phyloP scores from a whole-genome alignment of 2,888 invertebrate genomes.

The Perizoma affinitatum region DNA sequence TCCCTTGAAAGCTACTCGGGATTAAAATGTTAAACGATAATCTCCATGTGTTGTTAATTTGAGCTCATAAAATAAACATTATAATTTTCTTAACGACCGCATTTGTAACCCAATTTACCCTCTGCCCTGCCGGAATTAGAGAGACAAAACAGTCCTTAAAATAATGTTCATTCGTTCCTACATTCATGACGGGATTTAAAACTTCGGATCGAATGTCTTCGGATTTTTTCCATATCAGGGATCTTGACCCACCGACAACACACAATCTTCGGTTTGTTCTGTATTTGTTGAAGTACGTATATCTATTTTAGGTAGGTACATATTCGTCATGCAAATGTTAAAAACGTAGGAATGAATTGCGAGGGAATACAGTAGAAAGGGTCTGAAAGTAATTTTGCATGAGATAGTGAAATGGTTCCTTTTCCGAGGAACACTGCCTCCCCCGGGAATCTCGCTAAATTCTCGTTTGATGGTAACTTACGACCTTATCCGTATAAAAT shows the following conservation, averaged over 20 bases:
- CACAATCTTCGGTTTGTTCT: too few species aligned
- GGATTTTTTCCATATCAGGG: too few species aligned
- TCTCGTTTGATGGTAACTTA: slow-evolving; percentile 36
- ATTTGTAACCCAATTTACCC: slow-evolving; percentile 27
- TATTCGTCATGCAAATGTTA: background rate
- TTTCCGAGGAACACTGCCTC: slow-evolving; percentile 25
- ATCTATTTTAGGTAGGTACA: too few species aligned
- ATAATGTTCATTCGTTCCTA: too few species aligned
- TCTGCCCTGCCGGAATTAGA: slow-evolving; percentile 20
- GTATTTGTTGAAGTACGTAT: too few species aligned
- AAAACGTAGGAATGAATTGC: slow-evolving; percentile 13
- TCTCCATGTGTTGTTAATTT: slow-evolving; percentile 2
- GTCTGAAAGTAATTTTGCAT: slow-evolving; percentile 34
- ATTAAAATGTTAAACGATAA: slow-evolving; percentile 3
- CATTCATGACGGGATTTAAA: too few species aligned
- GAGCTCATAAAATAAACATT: too few species aligned
- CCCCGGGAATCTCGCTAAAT: slow-evolving; percentile 32
- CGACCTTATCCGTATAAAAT: slow-evolving; percentile 32
- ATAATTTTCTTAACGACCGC: slow-evolving; percentile 28
- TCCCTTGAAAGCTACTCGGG: background rate
- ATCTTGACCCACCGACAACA: too few species aligned
- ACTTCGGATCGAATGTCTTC: too few species aligned
- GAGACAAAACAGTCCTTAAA: slow-evolving; percentile 7
- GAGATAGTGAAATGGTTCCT: slow-evolving; percentile 29
- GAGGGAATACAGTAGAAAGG: slow-evolving; percentile 12